These are phyloP conservation scores for Solea senegalensis DNA, from an alignment of 2,113 vertebrate species.

Conservation along the genomic window DNA sequence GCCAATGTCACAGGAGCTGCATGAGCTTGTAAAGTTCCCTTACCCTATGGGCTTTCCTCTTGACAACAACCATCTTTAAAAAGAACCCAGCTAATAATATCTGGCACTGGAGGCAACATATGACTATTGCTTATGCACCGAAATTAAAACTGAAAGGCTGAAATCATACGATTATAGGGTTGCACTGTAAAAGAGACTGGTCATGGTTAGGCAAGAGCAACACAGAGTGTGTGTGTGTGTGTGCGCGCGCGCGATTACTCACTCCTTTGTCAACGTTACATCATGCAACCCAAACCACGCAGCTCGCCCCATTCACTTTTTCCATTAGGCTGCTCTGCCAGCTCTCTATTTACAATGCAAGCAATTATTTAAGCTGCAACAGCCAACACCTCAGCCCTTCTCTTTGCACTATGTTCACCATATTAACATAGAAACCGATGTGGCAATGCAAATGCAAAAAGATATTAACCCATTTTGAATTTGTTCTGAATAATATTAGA, in stretches of 20 bases:
- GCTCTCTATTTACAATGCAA: constrained; percentile 69
- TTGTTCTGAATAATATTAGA: too few relatives aligned
- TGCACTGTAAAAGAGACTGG: constrained; percentile 31
- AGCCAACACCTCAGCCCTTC: neutral
- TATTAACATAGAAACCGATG: neutral
- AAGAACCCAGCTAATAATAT: neutral
- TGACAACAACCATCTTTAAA: neutral
- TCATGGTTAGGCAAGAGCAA: constrained; percentile 31
- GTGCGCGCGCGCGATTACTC: constrained; percentile 59
- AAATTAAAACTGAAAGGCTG: constrained; percentile 9
- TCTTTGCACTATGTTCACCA: neutral
- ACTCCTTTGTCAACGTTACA: constrained; percentile 80
- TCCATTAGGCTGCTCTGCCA: constrained; percentile 71
- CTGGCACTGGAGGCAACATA: neutral
- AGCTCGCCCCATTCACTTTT: constrained; percentile 75
- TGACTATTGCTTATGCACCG: neutral
- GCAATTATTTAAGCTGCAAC: constrained; percentile 56
- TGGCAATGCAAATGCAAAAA: neutral
- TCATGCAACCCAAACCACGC: constrained; percentile 76
- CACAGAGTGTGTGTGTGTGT: constrained; percentile 39
- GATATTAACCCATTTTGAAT: too few relatives aligned
- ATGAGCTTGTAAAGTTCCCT: constrained; percentile 16
- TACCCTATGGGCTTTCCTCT: neutral
- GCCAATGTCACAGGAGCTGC: constrained; percentile 28
- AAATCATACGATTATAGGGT: constrained; percentile 6